Evolutionary conservation across 2,888 invertebrate species (phyloP), one percentile per base, ranked within the genome.

Genomic region (Plebejus melissa): DNA sequence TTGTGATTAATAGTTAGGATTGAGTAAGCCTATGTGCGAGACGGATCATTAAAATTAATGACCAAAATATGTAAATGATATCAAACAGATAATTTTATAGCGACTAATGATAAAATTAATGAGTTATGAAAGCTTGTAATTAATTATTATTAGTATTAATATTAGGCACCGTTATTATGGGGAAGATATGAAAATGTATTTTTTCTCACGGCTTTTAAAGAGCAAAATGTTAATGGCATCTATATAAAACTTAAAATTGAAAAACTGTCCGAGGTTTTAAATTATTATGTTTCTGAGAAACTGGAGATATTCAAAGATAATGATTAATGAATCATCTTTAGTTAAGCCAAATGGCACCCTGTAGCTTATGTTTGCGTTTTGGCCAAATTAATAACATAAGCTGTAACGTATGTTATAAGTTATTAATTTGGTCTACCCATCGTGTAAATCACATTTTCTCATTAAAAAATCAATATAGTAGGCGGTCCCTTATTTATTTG

Each of bases 11-110:
- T 32, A 65, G 65, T 32, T 65, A 16, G 32, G 4, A 65, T 65
- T 65, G 13, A 65, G 32, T 65, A 16, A 65, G 32, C 65, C 32
- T 70, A 70, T 70, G 41, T 70, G 41, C 70, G 41, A n/a, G 41
- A 3, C 70, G n/a, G 41, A 41, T 65, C 32, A 65, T 65, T 65
- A 65, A 32, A 65, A 41, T 70, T 70, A 70, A 70, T 70, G 38
- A 70, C 7, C 70, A 70, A 70, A 70, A 70, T 70, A 70, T 70
- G 70, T 22, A 70, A 70, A 70, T 70, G 7, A 70, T n/a, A 70
- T 32, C 65, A 65, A 65, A 65, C 32, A 65, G 65, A 65, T 65
- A 65, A 65, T 65, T 65, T 65, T 65, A 65, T 65, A 36, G 65
- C 65, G 65, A 65, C 65, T 65, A 65, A 65, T 65, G 65, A 65